Base-by-base conservation (phyloP, 1,140 invertebrate species). In the Caenorhabditis latens region DNA sequence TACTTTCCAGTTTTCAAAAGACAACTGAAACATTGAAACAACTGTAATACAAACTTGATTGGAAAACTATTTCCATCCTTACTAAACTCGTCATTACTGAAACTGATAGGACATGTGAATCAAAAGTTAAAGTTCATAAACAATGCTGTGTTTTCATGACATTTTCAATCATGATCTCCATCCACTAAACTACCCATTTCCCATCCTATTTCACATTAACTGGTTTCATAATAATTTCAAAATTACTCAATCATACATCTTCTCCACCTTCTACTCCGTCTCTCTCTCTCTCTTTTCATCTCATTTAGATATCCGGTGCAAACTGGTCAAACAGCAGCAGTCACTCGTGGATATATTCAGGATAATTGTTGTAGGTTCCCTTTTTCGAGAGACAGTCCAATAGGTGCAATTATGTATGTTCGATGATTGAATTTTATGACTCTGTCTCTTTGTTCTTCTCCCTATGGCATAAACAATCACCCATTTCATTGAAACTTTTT, bases 281-380 rank as follows among this genome's bases (percentile, higher is more conserved):
- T 53, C 19, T 11, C 32, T n/a, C n/a, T 32, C 71, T 7, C 71
- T 24, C 24, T 14, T 16, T 4, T 21, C 43, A 16, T 14, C 16
- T 79, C 61, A 79, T 79, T 79, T 50, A 79, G 71, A 79, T 79
- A 50, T 79, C 71, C 71, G 71, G 71, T 79, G 71, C 71, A 79
- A 48, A 79, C 71, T 79, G 71, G 71, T 48, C 71, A 53, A 67
- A 21, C 63, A 42, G 13, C 63, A 50, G 67, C 67, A 71, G 71
- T 24, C 46, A 79, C 14, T 24, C 19, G 19, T 79, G 71, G 32
- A 42, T 43, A 79, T 79, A 53, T 53, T n/a, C 16, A 71, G 61
- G 65, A 79, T 79, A 79, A 79, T 79, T 79, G 71, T 11, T 53
- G 14, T n/a, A 40, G 65, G 40, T 71, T 46, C 43, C 65, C 61